phyloP scores from a whole-genome alignment of 2,888 invertebrate species.

The Drosophila quasianomalipes region DNA sequence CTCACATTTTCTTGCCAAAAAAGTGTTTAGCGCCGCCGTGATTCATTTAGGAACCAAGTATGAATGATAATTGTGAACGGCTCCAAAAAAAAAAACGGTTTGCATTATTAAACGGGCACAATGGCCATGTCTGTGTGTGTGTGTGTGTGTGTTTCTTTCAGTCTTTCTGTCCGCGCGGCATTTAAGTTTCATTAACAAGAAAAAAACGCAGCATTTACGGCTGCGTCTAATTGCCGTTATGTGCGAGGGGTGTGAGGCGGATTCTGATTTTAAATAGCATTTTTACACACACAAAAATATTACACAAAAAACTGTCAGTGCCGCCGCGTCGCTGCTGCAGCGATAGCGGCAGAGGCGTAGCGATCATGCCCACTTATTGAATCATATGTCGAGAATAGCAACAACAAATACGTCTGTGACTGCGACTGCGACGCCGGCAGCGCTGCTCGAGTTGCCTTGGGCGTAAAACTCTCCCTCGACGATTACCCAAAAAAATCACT shows the following conservation, averaged over 20 bases:
- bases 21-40: conserved; percentile 25
- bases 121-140: conserved; percentile 20
- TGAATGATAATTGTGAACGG: conserved; percentile 43
- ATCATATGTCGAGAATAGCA: conserved; percentile 85
- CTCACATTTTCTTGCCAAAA: conserved; percentile 11
- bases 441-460: conserved; percentile 41
- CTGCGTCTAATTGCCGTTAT: conserved; percentile 43
- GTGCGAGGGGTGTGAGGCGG: conserved; percentile 20
- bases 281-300: conserved; percentile 65
- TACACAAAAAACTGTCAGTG: conserved; percentile 62
- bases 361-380: conserved; percentile 78
- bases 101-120: conserved; percentile 45
- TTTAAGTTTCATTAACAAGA: conserved; percentile 66
- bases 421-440: conserved; percentile 47
- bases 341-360: conserved; percentile 32
- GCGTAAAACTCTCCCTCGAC: conserved; percentile 32
- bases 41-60: conserved; percentile 37
- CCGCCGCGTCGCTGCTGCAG: conserved; percentile 34
- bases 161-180: conserved; percentile 11
- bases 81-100: conserved; percentile 47
- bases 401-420: conserved; percentile 75
- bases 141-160: not conserved
- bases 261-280: conserved; percentile 61
- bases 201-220: conserved; percentile 38
- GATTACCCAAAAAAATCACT: not conserved